Base-by-base conservation (phyloP, 2,113 vertebrate genomes). In the Notothenia coriiceps region DNA sequence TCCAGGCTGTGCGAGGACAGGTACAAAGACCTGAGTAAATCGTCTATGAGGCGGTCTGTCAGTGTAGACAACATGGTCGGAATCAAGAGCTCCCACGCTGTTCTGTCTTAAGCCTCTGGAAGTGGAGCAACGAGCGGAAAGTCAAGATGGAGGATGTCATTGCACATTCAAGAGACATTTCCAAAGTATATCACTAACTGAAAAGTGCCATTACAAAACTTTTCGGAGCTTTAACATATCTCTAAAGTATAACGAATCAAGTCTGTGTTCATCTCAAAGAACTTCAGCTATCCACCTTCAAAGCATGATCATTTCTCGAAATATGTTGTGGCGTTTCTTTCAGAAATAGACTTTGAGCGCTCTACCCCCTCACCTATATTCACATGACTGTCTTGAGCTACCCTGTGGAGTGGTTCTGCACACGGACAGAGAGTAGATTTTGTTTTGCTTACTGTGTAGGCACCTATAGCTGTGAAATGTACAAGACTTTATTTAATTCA, bases 1-100 rank as follows among this genome's bases (percentile, higher is more conserved):
- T 99, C 98, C 91, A 96, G 98, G 89, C 95, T 99, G 73, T 99
- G 98, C 67, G 98, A 99, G 89, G 97, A 99, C 94, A 96, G 96
- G 93, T 98, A 98, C 94, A 98, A 98, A 93, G 97, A 99, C 93
- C 92, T 99, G 89, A 95, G 96, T 79, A 96, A 96, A 93, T 94
- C 94, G 47, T 94, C 96, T 70, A 95, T 99, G 93, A 96, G 96
- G 86, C 94, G 96, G 84, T 98, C 97, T 10, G 94, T 98, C 93
- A 99, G 98, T 11, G 97, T 95, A 11, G 98, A 98, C 95, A 98
- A 99, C 90, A 94, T 99, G 86, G 94, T 97, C 56, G 97, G 96
- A 66, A 86, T 98, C 86, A 97, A 95, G 85, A 96, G 94, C 74
- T 94, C 97, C 87, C 96, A 97, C 29, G 98, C 98, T 17, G 97